Evolutionary conservation across 2,888 invertebrate genomes (phyloP).

Genomic region (Harpagoxenus sublaevis): DNA sequence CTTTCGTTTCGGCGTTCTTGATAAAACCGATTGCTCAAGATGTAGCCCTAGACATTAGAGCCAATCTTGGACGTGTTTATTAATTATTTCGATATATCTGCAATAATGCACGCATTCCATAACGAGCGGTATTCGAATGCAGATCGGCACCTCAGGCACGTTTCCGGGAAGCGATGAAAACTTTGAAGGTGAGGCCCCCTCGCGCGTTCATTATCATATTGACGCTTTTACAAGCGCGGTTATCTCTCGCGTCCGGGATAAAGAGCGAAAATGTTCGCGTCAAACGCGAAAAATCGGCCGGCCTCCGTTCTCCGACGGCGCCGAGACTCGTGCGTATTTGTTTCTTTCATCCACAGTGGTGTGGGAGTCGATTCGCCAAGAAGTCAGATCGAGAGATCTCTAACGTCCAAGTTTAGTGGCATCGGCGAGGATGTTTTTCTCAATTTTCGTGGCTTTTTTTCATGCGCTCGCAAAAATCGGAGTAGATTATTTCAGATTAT

Average conservation of each 20-base stretch:
- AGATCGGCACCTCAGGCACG: constrained; percentile 58
- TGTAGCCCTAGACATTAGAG: neutral
- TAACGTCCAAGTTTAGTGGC: neutral
- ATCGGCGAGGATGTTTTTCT: neutral
- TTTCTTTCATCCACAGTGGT: constrained; percentile 29
- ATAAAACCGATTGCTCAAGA: neutral
- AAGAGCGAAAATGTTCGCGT: constrained; percentile 42
- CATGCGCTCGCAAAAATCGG: neutral
- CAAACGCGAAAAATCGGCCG: constrained; percentile 41
- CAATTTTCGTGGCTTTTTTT: constrained; percentile 4
- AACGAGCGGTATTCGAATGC: constrained; percentile 48
- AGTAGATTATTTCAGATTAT: neutral
- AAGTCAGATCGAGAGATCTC: neutral
- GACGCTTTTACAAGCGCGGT: constrained; percentile 71
- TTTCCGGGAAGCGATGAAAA: constrained; percentile 77
- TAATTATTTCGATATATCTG: neutral
- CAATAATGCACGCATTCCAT: neutral
- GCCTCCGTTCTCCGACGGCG: constrained; percentile 37
- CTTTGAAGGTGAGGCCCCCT: constrained; percentile 68
- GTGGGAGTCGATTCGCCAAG: neutral
- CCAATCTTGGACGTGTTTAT: neutral
- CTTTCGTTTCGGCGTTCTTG: constrained; percentile 2
- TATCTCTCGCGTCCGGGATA: constrained; percentile 32
- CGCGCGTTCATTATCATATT: constrained; percentile 78
- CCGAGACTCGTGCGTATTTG: neutral